Evolutionary conservation across 2,888 invertebrate genomes (phyloP).

Genomic region (Osedax fenrisi): DNA sequence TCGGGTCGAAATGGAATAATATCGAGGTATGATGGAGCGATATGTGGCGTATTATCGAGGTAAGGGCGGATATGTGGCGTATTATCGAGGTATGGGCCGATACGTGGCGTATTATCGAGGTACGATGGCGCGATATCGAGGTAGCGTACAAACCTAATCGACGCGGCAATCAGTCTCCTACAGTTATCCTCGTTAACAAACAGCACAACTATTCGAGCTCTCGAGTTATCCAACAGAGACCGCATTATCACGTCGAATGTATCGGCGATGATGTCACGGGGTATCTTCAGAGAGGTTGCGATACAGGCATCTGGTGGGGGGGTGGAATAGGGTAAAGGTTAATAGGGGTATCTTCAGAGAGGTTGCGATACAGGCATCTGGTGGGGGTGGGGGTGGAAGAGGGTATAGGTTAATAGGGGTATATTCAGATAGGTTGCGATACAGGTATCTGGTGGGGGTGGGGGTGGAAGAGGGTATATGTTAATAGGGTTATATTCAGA

Average conservation of each 20-base stretch:
- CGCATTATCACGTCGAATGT: slow-evolving; percentile 58
- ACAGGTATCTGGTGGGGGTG: slow-evolving; percentile 52
- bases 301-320: slow-evolving; percentile 54
- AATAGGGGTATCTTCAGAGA: slow-evolving; percentile 55
- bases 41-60: too few relatives aligned
- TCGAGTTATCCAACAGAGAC: slow-evolving; percentile 55
- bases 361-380: slow-evolving; percentile 56
- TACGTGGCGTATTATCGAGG: too few relatives aligned
- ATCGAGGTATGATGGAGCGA: too few relatives aligned
- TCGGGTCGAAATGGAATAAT: too few relatives aligned
- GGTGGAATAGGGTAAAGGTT: not conserved
- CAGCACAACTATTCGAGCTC: slow-evolving; percentile 60
- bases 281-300: slow-evolving; percentile 57
- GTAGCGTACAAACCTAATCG: slow-evolving; percentile 11
- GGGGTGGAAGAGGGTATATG: not conserved
- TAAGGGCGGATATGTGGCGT: too few relatives aligned
- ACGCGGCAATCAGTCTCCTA: slow-evolving; percentile 43
- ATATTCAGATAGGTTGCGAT: slow-evolving; percentile 58
- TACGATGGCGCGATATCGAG: too few relatives aligned
- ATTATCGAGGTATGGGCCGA: too few relatives aligned
- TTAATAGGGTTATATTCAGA: slow-evolving; percentile 54
- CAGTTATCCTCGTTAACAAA: slow-evolving; percentile 65
- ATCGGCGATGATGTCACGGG: slow-evolving; percentile 55
- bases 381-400: slow-evolving; percentile 28
- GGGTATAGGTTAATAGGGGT: slow-evolving; percentile 41